Evolutionary conservation across 92 coral and sea anemone genomes (phyloP).

Genomic region (Epizoanthus illoricatus): DNA sequence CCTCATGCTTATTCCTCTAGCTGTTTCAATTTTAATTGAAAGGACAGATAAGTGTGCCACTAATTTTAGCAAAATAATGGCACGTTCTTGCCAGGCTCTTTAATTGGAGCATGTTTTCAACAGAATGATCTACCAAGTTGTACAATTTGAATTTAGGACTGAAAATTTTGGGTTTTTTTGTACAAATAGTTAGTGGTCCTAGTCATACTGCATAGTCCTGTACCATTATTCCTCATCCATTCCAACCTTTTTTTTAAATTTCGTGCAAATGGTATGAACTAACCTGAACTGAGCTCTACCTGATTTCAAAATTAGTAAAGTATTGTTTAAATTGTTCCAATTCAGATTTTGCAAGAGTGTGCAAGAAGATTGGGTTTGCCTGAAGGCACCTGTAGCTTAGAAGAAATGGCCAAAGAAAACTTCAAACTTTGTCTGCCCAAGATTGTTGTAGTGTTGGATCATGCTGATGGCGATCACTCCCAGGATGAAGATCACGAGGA

Average conservation of each 20-base stretch:
- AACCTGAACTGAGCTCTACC: background rate
- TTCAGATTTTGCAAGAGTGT: conserved; percentile 15
- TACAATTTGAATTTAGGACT: conserved; percentile 4
- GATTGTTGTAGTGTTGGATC: no score
- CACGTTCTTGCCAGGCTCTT: conserved; percentile 8
- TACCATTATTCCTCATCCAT: conserved; percentile 10
- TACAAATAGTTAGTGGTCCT: conserved; percentile 3
- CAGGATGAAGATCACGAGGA: no score
- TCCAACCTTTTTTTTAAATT: conserved; percentile 1
- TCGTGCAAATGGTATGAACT: conserved; percentile 4
- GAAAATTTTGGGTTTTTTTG: conserved; percentile 4
- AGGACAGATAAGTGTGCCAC: background rate
- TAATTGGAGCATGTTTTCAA: conserved; percentile 2
- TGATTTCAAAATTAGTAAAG: conserved; percentile 10
- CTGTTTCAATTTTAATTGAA: conserved; percentile 8
- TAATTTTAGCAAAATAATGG: background rate
- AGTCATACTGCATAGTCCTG: conserved; percentile 10
- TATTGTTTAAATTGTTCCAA: conserved; percentile 3
- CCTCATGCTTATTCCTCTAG: background rate
- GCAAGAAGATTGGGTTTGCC: conserved; percentile 1
- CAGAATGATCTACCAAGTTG: background rate
- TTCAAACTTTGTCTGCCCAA: no score
- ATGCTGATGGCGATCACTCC: no score
- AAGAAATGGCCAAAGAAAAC: conserved; percentile 11
- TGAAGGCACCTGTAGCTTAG: conserved; percentile 10